Percentiles rank a stretch among this genome's conserved stretches.
phyloP scores from a whole-genome alignment of 2,888 invertebrate species.

The Busseola fusca region DNA sequence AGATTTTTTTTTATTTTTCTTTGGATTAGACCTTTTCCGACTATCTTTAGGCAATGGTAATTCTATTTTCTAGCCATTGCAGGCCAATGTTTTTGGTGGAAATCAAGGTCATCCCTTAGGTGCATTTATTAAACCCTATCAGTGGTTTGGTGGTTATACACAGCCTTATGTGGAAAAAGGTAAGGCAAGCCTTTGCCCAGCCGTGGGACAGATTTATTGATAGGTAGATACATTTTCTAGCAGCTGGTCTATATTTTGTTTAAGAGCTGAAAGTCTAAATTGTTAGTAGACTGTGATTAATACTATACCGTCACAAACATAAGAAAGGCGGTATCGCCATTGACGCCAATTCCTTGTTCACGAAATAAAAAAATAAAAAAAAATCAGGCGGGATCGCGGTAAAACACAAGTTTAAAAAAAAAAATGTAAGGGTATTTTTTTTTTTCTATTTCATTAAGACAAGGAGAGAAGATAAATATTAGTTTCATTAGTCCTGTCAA shows the following conservation, averaged over 20 bases:
- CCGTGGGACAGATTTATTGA: neutral
- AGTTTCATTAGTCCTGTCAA: no score
- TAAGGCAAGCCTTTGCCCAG: neutral
- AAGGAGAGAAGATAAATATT: no score
- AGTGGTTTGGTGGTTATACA: neutral
- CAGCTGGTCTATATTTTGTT: neutral
- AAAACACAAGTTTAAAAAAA: no score
- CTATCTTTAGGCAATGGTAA: neutral
- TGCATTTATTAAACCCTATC: neutral
- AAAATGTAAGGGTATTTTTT: no score
- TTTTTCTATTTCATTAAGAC: no score
- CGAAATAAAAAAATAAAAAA: no score
- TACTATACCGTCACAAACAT: neutral
- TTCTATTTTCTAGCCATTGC: neutral
- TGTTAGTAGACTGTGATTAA: neutral
- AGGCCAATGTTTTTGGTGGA: neutral
- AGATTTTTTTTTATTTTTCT: conserved; percentile 10
- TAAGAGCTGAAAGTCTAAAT: neutral
- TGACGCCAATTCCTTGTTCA: no score
- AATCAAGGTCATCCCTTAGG: neutral
- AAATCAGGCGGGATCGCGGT: no score
- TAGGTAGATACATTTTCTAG: neutral
- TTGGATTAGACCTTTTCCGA: neutral
- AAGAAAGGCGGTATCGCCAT: neutral
- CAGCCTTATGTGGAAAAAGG: neutral